Conservation (phyloP, 2,888 invertebrate genomes). For the Cabera pusaria region DNA sequence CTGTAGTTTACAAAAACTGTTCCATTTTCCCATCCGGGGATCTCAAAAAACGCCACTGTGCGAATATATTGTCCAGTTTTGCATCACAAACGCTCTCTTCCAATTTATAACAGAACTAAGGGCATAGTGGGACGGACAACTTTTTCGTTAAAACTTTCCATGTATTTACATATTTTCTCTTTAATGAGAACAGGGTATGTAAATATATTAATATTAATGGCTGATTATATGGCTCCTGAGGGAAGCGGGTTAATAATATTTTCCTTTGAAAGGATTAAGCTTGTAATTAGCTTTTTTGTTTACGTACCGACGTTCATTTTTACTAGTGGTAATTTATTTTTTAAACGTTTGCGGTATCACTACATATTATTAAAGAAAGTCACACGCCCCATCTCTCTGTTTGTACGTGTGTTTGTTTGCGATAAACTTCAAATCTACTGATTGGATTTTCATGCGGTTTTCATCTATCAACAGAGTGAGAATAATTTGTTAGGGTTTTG, state of each 20-base stretch:
- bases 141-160: slow-evolving; percentile 45
- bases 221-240: slow-evolving; percentile 57
- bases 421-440: too few relatives aligned
- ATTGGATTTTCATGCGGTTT: too few relatives aligned
- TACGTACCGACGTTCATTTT: slow-evolving; percentile 10
- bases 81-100: slow-evolving; percentile 67
- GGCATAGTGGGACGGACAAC: slow-evolving; percentile 42
- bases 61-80: slow-evolving; percentile 49
- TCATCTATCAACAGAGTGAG: too few relatives aligned
- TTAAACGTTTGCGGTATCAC: too few relatives aligned
- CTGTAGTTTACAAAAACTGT: too few relatives aligned
- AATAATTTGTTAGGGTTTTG: too few relatives aligned
- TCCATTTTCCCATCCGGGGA: slow-evolving; percentile 17
- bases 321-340: too few relatives aligned
- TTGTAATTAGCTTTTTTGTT: slow-evolving; percentile 41
- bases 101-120: slow-evolving; percentile 57
- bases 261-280: slow-evolving; percentile 42
- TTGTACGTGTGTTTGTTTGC: too few relatives aligned
- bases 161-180: slow-evolving; percentile 62
- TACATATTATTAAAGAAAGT: too few relatives aligned
- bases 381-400: too few relatives aligned
- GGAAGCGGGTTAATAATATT: slow-evolving; percentile 33
- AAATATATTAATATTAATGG: slow-evolving; percentile 70
- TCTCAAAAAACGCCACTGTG: slow-evolving; percentile 24
- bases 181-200: slow-evolving; percentile 48